Base-by-base conservation (phyloP, 2,888 invertebrate species). In the Sesamia inferens region DNA sequence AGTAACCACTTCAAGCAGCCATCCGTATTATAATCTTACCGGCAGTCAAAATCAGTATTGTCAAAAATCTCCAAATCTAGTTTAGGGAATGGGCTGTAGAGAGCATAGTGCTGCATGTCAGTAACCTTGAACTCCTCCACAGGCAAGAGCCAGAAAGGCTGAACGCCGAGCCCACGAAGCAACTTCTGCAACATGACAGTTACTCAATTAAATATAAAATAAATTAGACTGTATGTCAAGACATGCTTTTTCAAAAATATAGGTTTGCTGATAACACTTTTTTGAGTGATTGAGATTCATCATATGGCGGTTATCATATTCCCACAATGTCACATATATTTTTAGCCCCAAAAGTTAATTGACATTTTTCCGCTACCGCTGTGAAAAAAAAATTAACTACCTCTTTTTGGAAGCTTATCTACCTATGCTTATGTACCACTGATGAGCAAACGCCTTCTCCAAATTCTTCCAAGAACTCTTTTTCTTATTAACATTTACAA, bases 11-110 rank as follows among this genome's bases (percentile, higher is more conserved):
- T 19, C 22, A 74, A 24, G 19, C 16, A 22, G 31, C n/a, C 24
- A 24, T 13, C 14, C 16, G 14, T 10, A 39, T 47, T 2, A 61
- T 51, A 0, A 42, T 86, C 90, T 85, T n/a, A 96, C 96, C 96
- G 92, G 84, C 95, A 94, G 72, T 96, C 96, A 79, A 93, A 96
- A 63, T 96, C 95, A 0, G 93, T 95, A 75, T 96, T 95, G 78
- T 96, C 96, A 70, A 96, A 96, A 55, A 94, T 90, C 67, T 95
- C 94, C 58, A 96, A 81, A 19, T 94, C 94, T 13, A 96, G 86
- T 76, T 94, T 94, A 0, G 96, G 96, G 75, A 91, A 95, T 0
- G 90, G 90, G 64, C 94, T 94, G 84, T 94, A 92, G 0, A 96
- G 88, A 2, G 91, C 93, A 71, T 93, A 94, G 80, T 91, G 91